A percentile compares a stretch with the other conserved stretches of the same genome.
These are phyloP conservation scores for Zaprionus tsacasi DNA, from an alignment of 1,140 invertebrate genomes.

Conservation along the genomic window DNA sequence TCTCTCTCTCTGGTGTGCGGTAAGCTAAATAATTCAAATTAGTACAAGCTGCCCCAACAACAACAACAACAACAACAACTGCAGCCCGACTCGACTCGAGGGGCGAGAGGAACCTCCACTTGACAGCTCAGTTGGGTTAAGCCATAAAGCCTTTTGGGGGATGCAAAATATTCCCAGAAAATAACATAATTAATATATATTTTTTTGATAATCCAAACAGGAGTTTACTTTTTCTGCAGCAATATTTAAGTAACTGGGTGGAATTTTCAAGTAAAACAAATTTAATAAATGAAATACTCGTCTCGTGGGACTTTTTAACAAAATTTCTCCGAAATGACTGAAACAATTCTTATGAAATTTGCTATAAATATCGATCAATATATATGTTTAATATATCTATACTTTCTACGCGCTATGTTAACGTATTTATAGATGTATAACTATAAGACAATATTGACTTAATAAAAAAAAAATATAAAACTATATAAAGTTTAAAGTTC, in stretches of 20 bases:
- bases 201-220: neutral
- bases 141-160: neutral
- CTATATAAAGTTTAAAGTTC: too few relatives aligned
- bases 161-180: conserved; percentile 7
- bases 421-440: too few relatives aligned
- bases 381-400: too few relatives aligned
- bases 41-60: conserved; percentile 30
- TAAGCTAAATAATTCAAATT: conserved; percentile 52
- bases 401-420: too few relatives aligned
- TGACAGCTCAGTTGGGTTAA: neutral
- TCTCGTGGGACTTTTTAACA: too few relatives aligned
- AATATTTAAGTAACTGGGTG: neutral
- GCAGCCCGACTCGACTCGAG: neutral
- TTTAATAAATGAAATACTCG: too few relatives aligned
- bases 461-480: too few relatives aligned
- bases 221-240: neutral
- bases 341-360: too few relatives aligned
- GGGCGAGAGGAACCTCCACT: neutral
- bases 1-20: neutral
- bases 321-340: too few relatives aligned
- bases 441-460: too few relatives aligned
- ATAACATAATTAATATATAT: neutral
- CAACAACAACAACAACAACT: conserved; percentile 4
- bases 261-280: too few relatives aligned
- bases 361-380: too few relatives aligned